phyloP scores from a whole-genome alignment of 2,113 vertebrate genomes.

The Platysteira castanea region DNA sequence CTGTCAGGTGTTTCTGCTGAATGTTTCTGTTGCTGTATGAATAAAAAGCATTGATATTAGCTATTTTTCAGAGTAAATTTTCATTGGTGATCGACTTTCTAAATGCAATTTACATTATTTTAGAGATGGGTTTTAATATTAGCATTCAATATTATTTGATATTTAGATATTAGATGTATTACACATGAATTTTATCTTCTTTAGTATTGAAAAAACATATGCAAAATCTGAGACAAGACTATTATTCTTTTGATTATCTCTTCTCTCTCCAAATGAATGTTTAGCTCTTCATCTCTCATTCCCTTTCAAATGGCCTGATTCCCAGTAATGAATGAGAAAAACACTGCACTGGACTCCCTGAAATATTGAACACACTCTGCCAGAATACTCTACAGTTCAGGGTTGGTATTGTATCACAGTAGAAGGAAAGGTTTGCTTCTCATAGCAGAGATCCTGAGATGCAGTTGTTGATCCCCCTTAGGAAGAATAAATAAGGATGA shows the following conservation, averaged over 20 bases:
- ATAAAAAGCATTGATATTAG: background rate
- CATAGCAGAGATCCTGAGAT: background rate
- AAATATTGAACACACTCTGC: background rate
- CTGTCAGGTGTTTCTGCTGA: background rate
- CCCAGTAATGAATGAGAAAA: constrained; percentile 26
- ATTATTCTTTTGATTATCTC: background rate
- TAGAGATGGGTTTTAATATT: background rate
- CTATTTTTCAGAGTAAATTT: background rate
- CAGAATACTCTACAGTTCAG: background rate
- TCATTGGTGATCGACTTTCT: background rate
- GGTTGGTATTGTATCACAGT: background rate
- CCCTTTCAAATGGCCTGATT: constrained; percentile 48
- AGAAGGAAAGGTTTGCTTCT: background rate
- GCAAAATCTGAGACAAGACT: background rate
- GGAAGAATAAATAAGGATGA: background rate
- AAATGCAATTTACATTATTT: background rate
- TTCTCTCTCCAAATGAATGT: constrained; percentile 10
- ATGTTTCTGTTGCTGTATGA: background rate
- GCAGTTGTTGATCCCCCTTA: background rate
- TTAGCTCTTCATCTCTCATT: constrained; percentile 38
- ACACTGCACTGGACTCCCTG: background rate
- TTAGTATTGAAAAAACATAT: background rate
- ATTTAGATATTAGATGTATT: background rate
- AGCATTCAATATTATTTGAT: background rate
- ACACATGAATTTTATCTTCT: background rate